Percentiles rank a stretch among this genome's conserved stretches.
phyloP scores from a whole-genome alignment of 2,888 invertebrate species.

The Polietes domitor region DNA sequence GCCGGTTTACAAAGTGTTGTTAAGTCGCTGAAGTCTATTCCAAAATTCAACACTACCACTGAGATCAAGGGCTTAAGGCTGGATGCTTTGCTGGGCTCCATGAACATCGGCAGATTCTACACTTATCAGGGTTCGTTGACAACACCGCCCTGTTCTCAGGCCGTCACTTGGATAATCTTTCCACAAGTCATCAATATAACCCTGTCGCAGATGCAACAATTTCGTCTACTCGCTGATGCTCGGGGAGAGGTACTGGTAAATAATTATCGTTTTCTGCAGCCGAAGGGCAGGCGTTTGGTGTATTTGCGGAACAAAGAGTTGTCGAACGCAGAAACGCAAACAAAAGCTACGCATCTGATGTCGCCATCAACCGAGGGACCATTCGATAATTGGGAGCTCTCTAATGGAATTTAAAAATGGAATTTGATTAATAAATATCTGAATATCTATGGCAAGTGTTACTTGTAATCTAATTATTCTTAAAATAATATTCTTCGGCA shows the following conservation, averaged over 20 bases:
- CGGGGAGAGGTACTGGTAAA: conserved; percentile 66
- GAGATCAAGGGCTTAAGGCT: conserved; percentile 60
- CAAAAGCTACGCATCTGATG: background rate
- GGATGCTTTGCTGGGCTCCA: conserved; percentile 47
- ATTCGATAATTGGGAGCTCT: background rate
- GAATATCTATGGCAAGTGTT: no score
- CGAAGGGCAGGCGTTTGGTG: conserved; percentile 65
- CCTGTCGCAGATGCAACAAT: conserved; percentile 56
- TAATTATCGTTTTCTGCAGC: conserved; percentile 68
- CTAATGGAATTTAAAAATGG: background rate
- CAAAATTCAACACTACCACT: conserved; percentile 61
- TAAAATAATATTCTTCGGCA: no score
- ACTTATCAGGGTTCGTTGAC: conserved; percentile 68
- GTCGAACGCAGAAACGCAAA: background rate
- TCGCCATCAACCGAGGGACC: background rate
- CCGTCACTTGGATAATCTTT: conserved; percentile 68
- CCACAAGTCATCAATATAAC: conserved; percentile 61
- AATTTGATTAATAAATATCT: no score
- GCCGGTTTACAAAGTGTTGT: conserved; percentile 59
- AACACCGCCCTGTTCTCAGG: conserved; percentile 69
- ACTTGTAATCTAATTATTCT: no score
- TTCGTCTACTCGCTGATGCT: conserved; percentile 58
- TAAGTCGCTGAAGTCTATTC: conserved; percentile 57
- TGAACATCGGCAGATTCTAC: conserved; percentile 62
- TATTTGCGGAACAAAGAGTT: conserved; percentile 53